Evolutionary conservation across 1,140 invertebrate species (phyloP).

Genomic region (Drosophila bocki): DNA sequence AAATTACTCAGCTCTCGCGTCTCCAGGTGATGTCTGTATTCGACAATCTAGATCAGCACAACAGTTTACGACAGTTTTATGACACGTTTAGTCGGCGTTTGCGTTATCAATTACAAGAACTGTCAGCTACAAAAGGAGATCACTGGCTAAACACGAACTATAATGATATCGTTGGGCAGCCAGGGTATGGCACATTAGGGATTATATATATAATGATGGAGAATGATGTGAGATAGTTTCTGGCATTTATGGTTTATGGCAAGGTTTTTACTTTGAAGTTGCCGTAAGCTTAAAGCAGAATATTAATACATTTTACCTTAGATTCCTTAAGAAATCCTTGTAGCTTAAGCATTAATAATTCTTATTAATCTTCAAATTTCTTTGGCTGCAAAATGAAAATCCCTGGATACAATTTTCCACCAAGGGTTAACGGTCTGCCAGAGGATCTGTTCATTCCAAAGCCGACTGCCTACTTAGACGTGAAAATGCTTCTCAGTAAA

Average conservation of each 20-base stretch:
- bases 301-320: neutral
- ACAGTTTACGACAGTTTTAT: conserved; percentile 74
- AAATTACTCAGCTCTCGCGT: conserved; percentile 62
- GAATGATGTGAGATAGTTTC: conserved; percentile 5
- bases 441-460: conserved; percentile 14
- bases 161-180: conserved; percentile 25
- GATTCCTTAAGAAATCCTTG: neutral
- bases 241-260: neutral
- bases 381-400: neutral
- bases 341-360: neutral
- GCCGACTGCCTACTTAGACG: conserved; percentile 22
- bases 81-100: conserved; percentile 64
- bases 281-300: neutral
- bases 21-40: conserved; percentile 76
- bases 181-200: conserved; percentile 17
- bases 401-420: conserved; percentile 1
- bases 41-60: conserved; percentile 76
- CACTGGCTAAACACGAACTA: conserved; percentile 16
- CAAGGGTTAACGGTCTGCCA: conserved; percentile 36
- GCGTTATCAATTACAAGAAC: conserved; percentile 74
- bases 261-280: conserved; percentile 4
- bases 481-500: conserved; percentile 39
- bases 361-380: neutral
- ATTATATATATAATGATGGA: conserved; percentile 12
- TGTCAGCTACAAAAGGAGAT: conserved; percentile 69